Conservation (phyloP, 2,888 invertebrate genomes). For the Oscheius sp. region DNA sequence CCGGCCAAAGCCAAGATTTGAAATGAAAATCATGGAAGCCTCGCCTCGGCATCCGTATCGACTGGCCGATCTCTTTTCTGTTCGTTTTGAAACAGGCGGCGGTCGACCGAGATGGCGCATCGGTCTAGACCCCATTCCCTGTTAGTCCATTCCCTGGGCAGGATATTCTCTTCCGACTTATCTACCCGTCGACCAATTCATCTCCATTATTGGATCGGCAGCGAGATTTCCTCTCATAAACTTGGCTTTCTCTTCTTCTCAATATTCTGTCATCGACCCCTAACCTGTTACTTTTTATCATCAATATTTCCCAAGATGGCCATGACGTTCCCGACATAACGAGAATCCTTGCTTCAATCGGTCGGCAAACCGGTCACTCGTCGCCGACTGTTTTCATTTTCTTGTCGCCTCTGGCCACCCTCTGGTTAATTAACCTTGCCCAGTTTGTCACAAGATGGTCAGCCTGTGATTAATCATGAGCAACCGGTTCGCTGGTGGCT, state of each 20-base stretch:
- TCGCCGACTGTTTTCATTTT: not conserved
- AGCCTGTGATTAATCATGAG: not conserved
- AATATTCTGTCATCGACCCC: not conserved
- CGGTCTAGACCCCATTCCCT: not conserved
- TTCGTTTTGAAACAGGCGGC: not conserved
- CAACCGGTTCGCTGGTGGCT: not conserved
- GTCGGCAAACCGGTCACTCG: slow-evolving; percentile 18
- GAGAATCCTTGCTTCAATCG: slow-evolving; percentile 23
- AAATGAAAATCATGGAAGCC: slow-evolving; percentile 26
- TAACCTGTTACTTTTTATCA: not conserved
- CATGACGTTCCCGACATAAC: not conserved
- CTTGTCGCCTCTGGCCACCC: slow-evolving; percentile 1
- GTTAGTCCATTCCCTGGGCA: not conserved
- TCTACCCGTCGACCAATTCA: too few relatives aligned
- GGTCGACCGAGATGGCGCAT: not conserved
- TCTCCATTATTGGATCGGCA: slow-evolving; percentile 2
- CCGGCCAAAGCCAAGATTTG: slow-evolving; percentile 37
- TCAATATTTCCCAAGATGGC: not conserved
- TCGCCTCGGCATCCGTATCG: slow-evolving; percentile 19
- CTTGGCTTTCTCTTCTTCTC: not conserved
- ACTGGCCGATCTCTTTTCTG: not conserved
- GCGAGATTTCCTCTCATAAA: not conserved
- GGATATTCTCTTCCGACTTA: not conserved
- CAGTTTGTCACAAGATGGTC: not conserved
- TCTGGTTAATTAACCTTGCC: not conserved